A percentile compares a stretch with the other conserved stretches of the same genome.
These are phyloP conservation scores for Drosophila repleta DNA, from an alignment of 1,140 invertebrate genomes.

Conservation along the genomic window DNA sequence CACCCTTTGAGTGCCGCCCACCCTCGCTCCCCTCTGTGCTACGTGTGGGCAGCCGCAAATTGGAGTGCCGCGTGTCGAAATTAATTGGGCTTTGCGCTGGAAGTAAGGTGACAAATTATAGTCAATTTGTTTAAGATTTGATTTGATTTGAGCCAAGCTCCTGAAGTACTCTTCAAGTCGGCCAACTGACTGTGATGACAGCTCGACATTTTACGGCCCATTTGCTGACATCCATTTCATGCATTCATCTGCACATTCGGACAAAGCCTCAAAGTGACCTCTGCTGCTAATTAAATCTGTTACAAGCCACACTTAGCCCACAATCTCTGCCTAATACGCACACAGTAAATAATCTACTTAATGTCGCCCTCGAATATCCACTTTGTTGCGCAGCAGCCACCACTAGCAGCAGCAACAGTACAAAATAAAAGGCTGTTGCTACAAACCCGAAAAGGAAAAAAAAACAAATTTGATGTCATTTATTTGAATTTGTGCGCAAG, in stretches of 20 bases:
- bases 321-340: neutral
- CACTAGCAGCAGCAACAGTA: too few species aligned
- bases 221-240: conserved; percentile 35
- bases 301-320: conserved; percentile 15
- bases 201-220: conserved; percentile 44
- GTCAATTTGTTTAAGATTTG: conserved; percentile 54
- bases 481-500: conserved; percentile 78
- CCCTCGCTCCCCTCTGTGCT: neutral
- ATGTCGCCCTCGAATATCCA: conserved; percentile 38
- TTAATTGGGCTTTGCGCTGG: conserved; percentile 37
- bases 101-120: conserved; percentile 62
- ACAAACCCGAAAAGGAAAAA: conserved; percentile 23
- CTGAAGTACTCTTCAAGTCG: conserved; percentile 11
- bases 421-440: conserved; percentile 3
- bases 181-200: conserved; percentile 3
- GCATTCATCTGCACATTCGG: conserved; percentile 49
- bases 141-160: neutral
- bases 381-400: conserved; percentile 2
- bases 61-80: conserved; percentile 19
- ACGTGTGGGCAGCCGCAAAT: conserved; percentile 17
- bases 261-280: conserved; percentile 33
- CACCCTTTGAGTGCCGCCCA: conserved; percentile 3
- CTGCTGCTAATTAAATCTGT: conserved; percentile 68
- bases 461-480: conserved; percentile 70
- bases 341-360: conserved; percentile 61